Conservation (phyloP, 2,113 vertebrate species). For the Salvelinus alpinus region DNA sequence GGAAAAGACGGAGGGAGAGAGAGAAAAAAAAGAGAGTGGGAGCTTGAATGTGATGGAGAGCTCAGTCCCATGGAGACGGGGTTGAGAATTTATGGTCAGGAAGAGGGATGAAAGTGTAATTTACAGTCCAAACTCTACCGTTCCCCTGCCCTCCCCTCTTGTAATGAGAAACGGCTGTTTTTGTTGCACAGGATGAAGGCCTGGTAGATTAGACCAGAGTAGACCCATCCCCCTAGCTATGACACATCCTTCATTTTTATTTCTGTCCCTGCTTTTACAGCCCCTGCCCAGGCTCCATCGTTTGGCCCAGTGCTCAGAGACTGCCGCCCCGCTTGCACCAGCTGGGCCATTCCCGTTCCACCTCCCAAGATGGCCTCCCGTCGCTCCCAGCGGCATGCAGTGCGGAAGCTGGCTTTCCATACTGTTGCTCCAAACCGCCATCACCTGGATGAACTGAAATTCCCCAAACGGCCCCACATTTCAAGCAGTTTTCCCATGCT, state of each 20-base stretch:
- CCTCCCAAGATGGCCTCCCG: slow-evolving; percentile 17
- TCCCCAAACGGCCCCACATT: not conserved
- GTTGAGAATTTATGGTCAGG: slow-evolving; percentile 73
- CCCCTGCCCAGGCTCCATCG: slow-evolving; percentile 58
- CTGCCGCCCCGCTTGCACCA: slow-evolving; percentile 42
- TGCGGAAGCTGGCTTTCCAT: slow-evolving; percentile 28
- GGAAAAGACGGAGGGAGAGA: slow-evolving; percentile 36
- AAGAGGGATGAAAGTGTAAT: slow-evolving; percentile 60
- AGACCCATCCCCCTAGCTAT: slow-evolving; percentile 69
- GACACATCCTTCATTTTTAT: slow-evolving; percentile 80
- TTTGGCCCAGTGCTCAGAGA: slow-evolving; percentile 51
- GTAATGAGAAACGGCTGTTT: slow-evolving; percentile 79
- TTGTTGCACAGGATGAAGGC: slow-evolving; percentile 56
- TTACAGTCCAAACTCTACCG: slow-evolving; percentile 69
- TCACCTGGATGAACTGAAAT: slow-evolving; percentile 5
- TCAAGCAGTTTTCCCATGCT: not conserved
- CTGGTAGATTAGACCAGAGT: slow-evolving; percentile 36
- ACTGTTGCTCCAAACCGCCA: slow-evolving; percentile 14
- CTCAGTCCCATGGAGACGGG: slow-evolving; percentile 58
- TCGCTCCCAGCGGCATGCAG: not conserved
- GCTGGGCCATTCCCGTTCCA: slow-evolving; percentile 45
- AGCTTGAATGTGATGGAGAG: slow-evolving; percentile 30
- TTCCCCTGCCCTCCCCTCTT: slow-evolving; percentile 71
- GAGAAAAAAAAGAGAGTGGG: not conserved
- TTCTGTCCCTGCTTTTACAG: slow-evolving; percentile 73